Evolutionary conservation across 1,140 invertebrate genomes (phyloP), one percentile per base, ranked within the genome.

Genomic region (Drosophila ambigua): DNA sequence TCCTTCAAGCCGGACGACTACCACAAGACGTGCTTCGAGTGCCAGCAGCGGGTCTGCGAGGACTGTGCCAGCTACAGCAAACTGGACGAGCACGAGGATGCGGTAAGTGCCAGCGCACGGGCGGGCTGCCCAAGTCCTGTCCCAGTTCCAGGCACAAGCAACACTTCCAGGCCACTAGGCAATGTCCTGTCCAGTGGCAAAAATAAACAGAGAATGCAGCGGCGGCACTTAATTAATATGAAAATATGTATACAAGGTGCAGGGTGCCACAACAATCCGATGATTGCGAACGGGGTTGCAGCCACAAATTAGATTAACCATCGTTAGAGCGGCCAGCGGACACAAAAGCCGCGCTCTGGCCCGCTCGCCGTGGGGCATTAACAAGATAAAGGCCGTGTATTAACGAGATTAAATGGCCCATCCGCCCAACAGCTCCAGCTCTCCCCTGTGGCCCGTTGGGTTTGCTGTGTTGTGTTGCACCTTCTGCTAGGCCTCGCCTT

Each of bases 31-130:
- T 98, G 97, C 92, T 95, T 95, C 83, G 96, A 97, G 92, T 98
- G 97, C 92, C 95, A 96, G 82, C 96, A 97, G 82, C 95, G 96
- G 76, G 96, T 98, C 43, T 98, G 97, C 91, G 97, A 98, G 91
- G 97, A 98, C 92, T 98, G 97, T 87, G 96, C 96, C 50, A 97
- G 96, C 41, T 98, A 98, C 92, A 97, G 96, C 67, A 96, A 96
- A 87, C 94, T 95, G 49, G 95, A 95, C 46, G 96, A 96, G 81
- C 95, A 96, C 66, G 95, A 96, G 82, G 96, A 97, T 87, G 94
- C 94, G 92, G 96, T 96, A 93, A 94, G 92, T 92, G 15, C 8
- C 54, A 11, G n/a, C 35, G 20, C 9, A 31, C 5, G 4, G 51
- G 28, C 16, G 20, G 20, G 20, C 20, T 2, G n/a, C n/a, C n/a